These are phyloP conservation scores for Perca schrenkii DNA, from an alignment of 2,113 vertebrate genomes.

Conservation along the genomic window DNA sequence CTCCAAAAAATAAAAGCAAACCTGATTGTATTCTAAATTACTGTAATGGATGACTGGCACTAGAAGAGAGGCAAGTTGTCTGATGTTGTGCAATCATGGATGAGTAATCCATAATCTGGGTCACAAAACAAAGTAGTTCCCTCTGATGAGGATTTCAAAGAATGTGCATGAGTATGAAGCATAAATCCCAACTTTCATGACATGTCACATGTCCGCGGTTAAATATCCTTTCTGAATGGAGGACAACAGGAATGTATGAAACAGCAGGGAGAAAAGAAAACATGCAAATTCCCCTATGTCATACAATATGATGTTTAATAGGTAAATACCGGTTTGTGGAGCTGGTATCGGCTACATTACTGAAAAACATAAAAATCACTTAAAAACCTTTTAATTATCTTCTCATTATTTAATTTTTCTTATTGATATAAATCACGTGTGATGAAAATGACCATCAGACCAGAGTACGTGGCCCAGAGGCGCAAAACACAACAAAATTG, in stretches of 20 bases:
- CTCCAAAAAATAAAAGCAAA: not conserved
- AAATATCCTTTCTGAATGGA: not conserved
- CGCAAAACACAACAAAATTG: not conserved
- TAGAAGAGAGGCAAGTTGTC: slow-evolving; percentile 3
- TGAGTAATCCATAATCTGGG: slow-evolving; percentile 53
- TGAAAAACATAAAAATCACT: not conserved
- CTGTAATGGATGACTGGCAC: not conserved
- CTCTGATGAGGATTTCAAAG: slow-evolving; percentile 44
- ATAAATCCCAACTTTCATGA: slow-evolving; percentile 36
- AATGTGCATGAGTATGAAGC: slow-evolving; percentile 30
- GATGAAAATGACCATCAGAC: not conserved
- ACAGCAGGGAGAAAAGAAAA: not conserved
- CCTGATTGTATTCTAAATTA: not conserved
- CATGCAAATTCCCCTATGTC: not conserved
- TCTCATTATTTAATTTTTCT: not conserved
- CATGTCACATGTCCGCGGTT: slow-evolving; percentile 36
- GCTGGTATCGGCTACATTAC: too few species aligned
- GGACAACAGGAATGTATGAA: not conserved
- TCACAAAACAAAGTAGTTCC: slow-evolving; percentile 44
- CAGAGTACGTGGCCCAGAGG: not conserved
- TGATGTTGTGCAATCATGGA: slow-evolving; percentile 61
- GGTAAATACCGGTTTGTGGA: not conserved
- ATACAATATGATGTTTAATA: not conserved
- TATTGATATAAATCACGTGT: not conserved
- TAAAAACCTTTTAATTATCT: not conserved